Conservation (phyloP, 2,888 invertebrate genomes). For the Synergus laeviventris region DNA sequence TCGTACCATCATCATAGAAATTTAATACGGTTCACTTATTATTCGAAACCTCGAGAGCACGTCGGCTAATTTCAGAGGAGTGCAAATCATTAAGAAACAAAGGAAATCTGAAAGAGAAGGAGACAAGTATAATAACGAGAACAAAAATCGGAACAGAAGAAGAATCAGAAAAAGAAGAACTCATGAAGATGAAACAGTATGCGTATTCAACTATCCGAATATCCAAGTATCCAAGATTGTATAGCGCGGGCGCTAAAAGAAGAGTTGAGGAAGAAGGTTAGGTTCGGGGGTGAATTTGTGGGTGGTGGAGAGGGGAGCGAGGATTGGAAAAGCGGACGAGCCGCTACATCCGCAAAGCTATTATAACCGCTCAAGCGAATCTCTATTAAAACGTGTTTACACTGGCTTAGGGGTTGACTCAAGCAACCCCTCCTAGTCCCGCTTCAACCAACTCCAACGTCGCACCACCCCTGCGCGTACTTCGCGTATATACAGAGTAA, state of each 20-base stretch:
- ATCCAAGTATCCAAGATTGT: constrained; percentile 14
- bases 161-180: background rate
- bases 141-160: background rate
- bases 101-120: background rate
- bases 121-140: background rate
- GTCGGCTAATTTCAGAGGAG: background rate
- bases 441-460: constrained; percentile 65
- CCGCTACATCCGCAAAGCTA: constrained; percentile 75
- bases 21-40: background rate
- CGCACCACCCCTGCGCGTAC: constrained; percentile 59
- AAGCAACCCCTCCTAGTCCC: constrained; percentile 70
- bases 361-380: constrained; percentile 77
- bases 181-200: constrained; percentile 7
- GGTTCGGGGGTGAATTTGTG: constrained; percentile 24
- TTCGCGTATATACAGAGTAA: constrained; percentile 65
- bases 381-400: constrained; percentile 77
- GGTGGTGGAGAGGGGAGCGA: constrained; percentile 28
- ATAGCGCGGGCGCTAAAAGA: constrained; percentile 29
- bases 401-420: constrained; percentile 77
- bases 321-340: constrained; percentile 62
- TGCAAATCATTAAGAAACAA: background rate
- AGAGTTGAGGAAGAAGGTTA: constrained; percentile 28
- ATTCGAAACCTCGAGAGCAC: background rate
- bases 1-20: background rate
- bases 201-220: constrained; percentile 5